Base-by-base conservation (phyloP, 1,140 invertebrate genomes). In the Bemisia tabaci region DNA sequence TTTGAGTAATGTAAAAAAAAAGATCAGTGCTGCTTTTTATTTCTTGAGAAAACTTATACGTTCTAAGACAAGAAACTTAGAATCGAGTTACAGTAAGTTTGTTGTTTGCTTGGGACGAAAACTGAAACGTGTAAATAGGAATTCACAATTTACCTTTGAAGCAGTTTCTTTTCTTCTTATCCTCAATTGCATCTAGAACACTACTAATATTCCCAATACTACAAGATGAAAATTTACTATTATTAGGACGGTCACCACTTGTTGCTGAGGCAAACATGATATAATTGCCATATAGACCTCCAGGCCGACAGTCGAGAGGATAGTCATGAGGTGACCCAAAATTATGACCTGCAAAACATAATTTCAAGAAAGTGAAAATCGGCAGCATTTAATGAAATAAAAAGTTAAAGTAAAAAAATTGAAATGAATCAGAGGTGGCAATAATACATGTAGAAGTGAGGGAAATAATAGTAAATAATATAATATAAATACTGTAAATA, bases 181-280 rank as follows among this genome's bases (percentile, higher is more conserved):
- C 89, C 65, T 90, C 84, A 39, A 98, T 90, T 0, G 93, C 94
- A 75, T 95, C 91, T 1, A 97, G 80, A 2, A 97, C 95, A 68
- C 89, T 88, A 60, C 92, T 95, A 70, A 99, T 99, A 77, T 98
- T 98, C 25, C 91, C 87, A 62, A 95, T 86, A 69, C 92, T 95
- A 77, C 95, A 98, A 12, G 85, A 83, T 1, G 91, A 95, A 79
- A 98, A 97, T 76, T 92, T 92, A 67, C 91, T 92, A 77, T 98
- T 98, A 77, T 98, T 97, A 2, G 90, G 88, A 26, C 92, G 82
- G 78, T 95, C 91, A 24, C 95, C 95, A 62, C 91, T 92, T 0
- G 94, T 97, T 12, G 95, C 95, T 24, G 91, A 94, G 22, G 94
- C 92, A 77, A 96, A 97, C 95, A 98, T 98, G 68, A 98, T 98